Conservation (phyloP, 92 coral and sea anemone genomes). For the Parazoanthus swiftii region DNA sequence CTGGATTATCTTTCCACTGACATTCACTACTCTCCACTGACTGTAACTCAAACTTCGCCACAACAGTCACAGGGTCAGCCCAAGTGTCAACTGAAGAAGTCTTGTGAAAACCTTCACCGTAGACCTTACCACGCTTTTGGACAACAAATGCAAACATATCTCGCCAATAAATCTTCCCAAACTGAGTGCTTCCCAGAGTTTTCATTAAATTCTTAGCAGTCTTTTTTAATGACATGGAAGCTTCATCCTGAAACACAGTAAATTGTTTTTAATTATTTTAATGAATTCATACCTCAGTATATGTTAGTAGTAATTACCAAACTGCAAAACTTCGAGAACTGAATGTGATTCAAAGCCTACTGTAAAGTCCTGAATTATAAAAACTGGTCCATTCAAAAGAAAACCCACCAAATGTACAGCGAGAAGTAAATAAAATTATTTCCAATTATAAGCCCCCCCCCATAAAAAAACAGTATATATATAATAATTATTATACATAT, state of each 20-base stretch:
- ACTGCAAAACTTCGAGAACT: too few species aligned
- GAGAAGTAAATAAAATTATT: too few species aligned
- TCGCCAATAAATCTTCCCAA: constrained; percentile 80
- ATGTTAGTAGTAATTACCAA: too few species aligned
- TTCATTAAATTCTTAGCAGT: constrained; percentile 82
- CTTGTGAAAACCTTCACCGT: constrained; percentile 86
- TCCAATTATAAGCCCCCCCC: too few species aligned
- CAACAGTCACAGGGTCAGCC: constrained; percentile 87
- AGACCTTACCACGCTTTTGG: constrained; percentile 82
- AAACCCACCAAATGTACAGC: too few species aligned
- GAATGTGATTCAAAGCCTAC: too few species aligned
- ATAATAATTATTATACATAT: too few species aligned
- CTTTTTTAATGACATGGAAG: constrained; percentile 77
- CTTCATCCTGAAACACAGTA: constrained; percentile 74
- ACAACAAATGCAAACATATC: constrained; percentile 94
- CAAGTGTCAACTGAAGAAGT: constrained; percentile 76
- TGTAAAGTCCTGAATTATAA: too few species aligned
- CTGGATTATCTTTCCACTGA: constrained; percentile 83
- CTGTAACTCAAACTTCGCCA: constrained; percentile 71
- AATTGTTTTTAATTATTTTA: neutral
- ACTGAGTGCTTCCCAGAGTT: constrained; percentile 83
- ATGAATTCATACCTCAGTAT: too few species aligned
- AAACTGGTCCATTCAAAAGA: too few species aligned
- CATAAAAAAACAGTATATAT: too few species aligned
- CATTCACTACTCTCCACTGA: constrained; percentile 73